Evolutionary conservation across 2,797 vertebrate genomes (phyloP).

Genomic region (Pteronotus mesoamericanus): DNA sequence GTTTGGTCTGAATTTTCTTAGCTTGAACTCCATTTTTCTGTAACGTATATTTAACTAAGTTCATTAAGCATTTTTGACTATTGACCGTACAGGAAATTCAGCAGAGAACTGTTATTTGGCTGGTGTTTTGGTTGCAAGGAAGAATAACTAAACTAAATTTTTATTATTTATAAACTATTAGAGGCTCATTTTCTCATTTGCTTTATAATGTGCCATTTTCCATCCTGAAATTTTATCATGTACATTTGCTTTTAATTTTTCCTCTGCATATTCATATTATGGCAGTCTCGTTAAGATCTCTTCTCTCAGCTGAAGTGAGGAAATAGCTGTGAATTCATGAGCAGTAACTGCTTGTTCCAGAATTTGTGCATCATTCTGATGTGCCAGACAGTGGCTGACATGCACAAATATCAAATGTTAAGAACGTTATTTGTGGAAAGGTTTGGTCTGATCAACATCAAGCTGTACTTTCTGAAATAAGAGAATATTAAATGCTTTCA

Average conservation of each 20-base stretch:
- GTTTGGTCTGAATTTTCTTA: conserved; percentile 23
- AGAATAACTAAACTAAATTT: not conserved
- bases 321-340: conserved; percentile 62
- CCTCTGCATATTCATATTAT: conserved; percentile 66
- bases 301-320: conserved; percentile 58
- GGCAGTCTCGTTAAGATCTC: conserved; percentile 49
- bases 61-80: not conserved
- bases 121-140: not conserved
- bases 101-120: not conserved
- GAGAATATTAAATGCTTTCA: conserved; percentile 50
- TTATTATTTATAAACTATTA: conserved; percentile 8
- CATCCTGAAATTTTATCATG: conserved; percentile 24
- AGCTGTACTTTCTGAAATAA: conserved; percentile 68
- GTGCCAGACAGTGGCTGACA: conserved; percentile 75
- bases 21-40: not conserved
- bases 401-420: conserved; percentile 67
- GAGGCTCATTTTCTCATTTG: conserved; percentile 34
- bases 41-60: not conserved
- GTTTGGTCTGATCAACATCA: conserved; percentile 57
- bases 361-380: conserved; percentile 54
- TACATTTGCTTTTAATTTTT: conserved; percentile 58
- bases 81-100: not conserved
- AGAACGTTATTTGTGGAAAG: conserved; percentile 56
- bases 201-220: conserved; percentile 37
- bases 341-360: conserved; percentile 61